Evolutionary conservation across 2,888 invertebrate genomes (phyloP), one percentile per base, ranked within the genome.

Genomic region (Acrobasis repandana): DNA sequence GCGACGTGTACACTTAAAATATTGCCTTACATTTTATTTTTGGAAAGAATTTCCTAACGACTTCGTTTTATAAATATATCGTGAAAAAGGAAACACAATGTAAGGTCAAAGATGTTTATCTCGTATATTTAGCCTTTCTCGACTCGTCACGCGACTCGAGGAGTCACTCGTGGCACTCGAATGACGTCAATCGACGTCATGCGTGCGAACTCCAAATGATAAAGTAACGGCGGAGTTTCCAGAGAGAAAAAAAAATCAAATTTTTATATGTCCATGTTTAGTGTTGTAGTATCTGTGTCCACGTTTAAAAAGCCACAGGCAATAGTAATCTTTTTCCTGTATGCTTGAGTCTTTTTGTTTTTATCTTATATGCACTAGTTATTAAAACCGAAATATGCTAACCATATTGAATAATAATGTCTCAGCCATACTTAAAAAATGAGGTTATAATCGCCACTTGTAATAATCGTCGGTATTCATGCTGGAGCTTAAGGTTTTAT

Each of bases 171-270:
- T 60, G 48, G 60, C 64, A 61, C 65, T 65, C 61, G 43, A 61
- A 20, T 75, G 76, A 79, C 77, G 77, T 78, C 76, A 76, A 60
- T 52, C 54, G 58, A 65, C 76, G 72, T 74, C 74, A 76, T 60
- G 48, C 47, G 51, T 15, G 48, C 47, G 51, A 10, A 36, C 15
- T 34, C 52, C 16, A 10, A 4, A 5, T 18, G 36, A 11, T 10
- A 15, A 34, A 36, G 15, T 36, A 36, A 52, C 16, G 52, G 16
- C 34, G 9, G 16, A 34, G 33, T 9, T 10, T 1, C 3, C 43
- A 14, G 14, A 14, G 14, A 43, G 14, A 43, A n/a, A 14, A 14
- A 14, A n/a, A n/a, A n/a, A n/a, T n/a, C n/a, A n/a, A n/a, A n/a
- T n/a, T n/a, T n/a, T n/a, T n/a, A n/a, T n/a, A n/a, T n/a, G n/a